Conservation (phyloP, 2,113 vertebrate genomes). For the Casuarius casuarius region DNA sequence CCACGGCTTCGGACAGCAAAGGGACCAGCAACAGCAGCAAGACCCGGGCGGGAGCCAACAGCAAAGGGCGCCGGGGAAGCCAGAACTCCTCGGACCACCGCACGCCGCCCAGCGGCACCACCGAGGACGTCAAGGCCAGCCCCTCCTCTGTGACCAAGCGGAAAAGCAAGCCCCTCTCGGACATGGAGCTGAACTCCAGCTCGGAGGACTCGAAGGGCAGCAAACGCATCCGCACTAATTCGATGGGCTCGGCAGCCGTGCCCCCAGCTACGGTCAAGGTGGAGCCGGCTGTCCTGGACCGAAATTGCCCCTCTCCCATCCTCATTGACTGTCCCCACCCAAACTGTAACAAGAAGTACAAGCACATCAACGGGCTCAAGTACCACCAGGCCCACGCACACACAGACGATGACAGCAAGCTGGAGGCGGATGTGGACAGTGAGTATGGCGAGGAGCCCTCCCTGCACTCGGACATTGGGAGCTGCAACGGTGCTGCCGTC, state of each 20-base stretch:
- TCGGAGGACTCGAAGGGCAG: slow-evolving; percentile 98
- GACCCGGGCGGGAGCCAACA: slow-evolving; percentile 92
- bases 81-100: slow-evolving; percentile 95
- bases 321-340: slow-evolving; percentile 98
- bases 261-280: slow-evolving; percentile 81
- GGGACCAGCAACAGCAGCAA: slow-evolving; percentile 90
- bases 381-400: slow-evolving; percentile 98
- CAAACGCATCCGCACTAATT: slow-evolving; percentile 97
- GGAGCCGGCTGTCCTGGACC: slow-evolving; percentile 87
- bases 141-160: slow-evolving; percentile 92
- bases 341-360: slow-evolving; percentile 99
- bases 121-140: slow-evolving; percentile 94
- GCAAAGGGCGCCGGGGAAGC: slow-evolving; percentile 95
- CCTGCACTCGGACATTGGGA: slow-evolving; percentile 87
- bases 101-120: slow-evolving; percentile 84
- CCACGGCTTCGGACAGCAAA: slow-evolving; percentile 90
- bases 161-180: slow-evolving; percentile 93
- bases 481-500: slow-evolving; percentile 89
- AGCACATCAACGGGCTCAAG: slow-evolving; percentile 98
- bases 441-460: slow-evolving; percentile 93
- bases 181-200: slow-evolving; percentile 99
- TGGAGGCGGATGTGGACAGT: slow-evolving; percentile 92
- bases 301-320: slow-evolving; percentile 93
- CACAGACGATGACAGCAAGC: slow-evolving; percentile 93
- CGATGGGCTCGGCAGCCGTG: slow-evolving; percentile 80